Percentiles rank a stretch among this genome's conserved stretches.
Conservation (phyloP, 2,113 vertebrate genomes). For the Vimba vimba region DNA sequence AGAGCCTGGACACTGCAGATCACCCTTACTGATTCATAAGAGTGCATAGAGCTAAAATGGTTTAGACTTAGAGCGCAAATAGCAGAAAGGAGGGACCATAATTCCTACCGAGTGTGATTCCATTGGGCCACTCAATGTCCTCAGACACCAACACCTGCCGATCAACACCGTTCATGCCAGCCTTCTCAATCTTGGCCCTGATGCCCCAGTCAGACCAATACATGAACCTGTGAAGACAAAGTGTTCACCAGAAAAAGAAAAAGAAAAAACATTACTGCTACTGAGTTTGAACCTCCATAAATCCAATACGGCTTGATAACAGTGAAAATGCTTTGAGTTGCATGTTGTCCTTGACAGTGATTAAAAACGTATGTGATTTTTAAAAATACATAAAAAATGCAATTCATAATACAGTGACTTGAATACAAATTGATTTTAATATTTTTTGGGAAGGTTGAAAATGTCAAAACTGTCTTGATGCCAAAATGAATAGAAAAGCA, state of each 20-base stretch:
- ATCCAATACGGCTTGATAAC: no score
- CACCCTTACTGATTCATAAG: constrained; percentile 25
- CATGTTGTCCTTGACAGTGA: no score
- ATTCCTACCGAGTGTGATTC: constrained; percentile 89
- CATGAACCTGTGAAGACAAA: constrained; percentile 84
- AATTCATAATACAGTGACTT: not conserved
- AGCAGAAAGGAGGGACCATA: not conserved
- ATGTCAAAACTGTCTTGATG: not conserved
- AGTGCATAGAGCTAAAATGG: not conserved
- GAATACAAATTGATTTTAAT: not conserved
- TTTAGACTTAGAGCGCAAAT: not conserved
- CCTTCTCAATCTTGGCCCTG: constrained; percentile 93
- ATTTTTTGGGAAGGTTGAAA: not conserved
- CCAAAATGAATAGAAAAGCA: not conserved
- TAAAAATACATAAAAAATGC: not conserved
- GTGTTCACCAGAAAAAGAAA: not conserved
- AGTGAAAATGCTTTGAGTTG: no score
- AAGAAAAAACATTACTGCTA: no score
- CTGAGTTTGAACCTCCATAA: not conserved
- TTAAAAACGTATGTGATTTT: no score
- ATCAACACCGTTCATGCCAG: constrained; percentile 92
- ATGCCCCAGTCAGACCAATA: constrained; percentile 99
- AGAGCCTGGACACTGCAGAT: not conserved
- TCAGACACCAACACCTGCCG: constrained; percentile 89
- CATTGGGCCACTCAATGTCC: constrained; percentile 96